These are phyloP conservation scores for Drosophila triauraria DNA, from an alignment of 1,140 invertebrate genomes.

Conservation along the genomic window DNA sequence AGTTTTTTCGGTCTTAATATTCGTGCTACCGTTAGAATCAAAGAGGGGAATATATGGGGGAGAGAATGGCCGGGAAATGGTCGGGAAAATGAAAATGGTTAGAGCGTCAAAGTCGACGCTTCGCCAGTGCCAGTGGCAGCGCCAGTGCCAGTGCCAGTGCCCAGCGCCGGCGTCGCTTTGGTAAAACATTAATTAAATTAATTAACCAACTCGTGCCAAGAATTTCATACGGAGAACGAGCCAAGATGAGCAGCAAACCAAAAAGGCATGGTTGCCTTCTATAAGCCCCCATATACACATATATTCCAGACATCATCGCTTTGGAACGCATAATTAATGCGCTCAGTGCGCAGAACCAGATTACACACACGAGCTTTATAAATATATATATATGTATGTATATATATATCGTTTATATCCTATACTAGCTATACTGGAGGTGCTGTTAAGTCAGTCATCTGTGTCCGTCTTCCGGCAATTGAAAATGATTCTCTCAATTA, in stretches of 20 bases:
- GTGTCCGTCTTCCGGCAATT: conserved; percentile 46
- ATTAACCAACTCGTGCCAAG: conserved; percentile 82
- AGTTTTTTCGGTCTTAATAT: conserved; percentile 46
- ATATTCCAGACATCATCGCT: conserved; percentile 59
- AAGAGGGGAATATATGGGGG: conserved; percentile 15
- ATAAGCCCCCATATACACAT: background rate
- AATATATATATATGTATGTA: background rate
- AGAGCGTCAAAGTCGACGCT: conserved; percentile 46
- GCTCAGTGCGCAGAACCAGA: conserved; percentile 81
- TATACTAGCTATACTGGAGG: conserved; percentile 1
- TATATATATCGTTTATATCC: conserved; percentile 14
- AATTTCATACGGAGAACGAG: conserved; percentile 47
- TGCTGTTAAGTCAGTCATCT: conserved; percentile 32
- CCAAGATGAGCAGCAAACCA: conserved; percentile 29
- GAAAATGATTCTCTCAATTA: conserved; percentile 39
- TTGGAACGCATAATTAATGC: conserved; percentile 83
- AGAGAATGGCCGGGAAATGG: conserved; percentile 38
- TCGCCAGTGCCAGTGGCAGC: conserved; percentile 1
- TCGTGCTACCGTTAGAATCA: conserved; percentile 72
- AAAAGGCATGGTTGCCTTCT: conserved; percentile 25
- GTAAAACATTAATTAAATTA: conserved; percentile 84
- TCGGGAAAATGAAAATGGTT: conserved; percentile 15
- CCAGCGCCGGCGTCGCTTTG: conserved; percentile 64
- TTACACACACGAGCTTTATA: conserved; percentile 19
- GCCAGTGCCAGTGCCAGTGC: background rate